Conservation (phyloP, 2,797 vertebrate species). For the Siniperca obscura region DNA sequence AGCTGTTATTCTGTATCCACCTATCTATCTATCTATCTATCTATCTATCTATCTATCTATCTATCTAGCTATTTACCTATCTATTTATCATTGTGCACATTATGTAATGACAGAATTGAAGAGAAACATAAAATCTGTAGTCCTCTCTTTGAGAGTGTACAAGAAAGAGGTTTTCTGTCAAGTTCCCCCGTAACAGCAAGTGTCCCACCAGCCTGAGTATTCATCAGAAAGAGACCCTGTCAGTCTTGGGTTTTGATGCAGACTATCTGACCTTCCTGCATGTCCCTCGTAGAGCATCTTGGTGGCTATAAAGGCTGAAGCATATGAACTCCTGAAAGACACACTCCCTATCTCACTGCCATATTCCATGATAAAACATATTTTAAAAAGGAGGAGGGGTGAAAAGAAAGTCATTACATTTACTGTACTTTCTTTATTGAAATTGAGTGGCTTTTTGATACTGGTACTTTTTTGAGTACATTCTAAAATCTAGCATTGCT, state of each 20-base stretch:
- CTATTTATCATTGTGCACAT: not conserved
- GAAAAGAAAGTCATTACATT: not conserved
- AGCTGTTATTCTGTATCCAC: constrained; percentile 16
- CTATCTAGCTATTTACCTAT: not conserved
- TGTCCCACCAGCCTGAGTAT: not conserved
- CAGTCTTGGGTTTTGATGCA: not conserved
- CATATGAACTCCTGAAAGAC: not conserved
- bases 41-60: not conserved
- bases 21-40: constrained; percentile 2
- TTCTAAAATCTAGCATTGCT: not conserved
- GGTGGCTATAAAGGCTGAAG: not conserved
- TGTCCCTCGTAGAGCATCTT: not conserved
- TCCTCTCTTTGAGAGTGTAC: not conserved
- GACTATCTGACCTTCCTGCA: not conserved
- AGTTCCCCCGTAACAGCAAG: not conserved
- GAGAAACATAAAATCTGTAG: not conserved
- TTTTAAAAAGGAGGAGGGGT: not conserved
- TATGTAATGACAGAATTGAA: not conserved
- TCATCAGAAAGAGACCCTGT: not conserved
- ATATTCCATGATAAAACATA: not conserved
- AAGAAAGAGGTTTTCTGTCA: not conserved
- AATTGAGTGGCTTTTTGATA: not conserved
- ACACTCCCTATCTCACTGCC: not conserved
- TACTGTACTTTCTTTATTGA: not conserved
- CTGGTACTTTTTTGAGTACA: not conserved